A percentile compares a stretch with the other conserved stretches of the same genome.
These are phyloP conservation scores for Lampropteryx suffumata DNA, from an alignment of 2,888 invertebrate species.

Conservation along the genomic window DNA sequence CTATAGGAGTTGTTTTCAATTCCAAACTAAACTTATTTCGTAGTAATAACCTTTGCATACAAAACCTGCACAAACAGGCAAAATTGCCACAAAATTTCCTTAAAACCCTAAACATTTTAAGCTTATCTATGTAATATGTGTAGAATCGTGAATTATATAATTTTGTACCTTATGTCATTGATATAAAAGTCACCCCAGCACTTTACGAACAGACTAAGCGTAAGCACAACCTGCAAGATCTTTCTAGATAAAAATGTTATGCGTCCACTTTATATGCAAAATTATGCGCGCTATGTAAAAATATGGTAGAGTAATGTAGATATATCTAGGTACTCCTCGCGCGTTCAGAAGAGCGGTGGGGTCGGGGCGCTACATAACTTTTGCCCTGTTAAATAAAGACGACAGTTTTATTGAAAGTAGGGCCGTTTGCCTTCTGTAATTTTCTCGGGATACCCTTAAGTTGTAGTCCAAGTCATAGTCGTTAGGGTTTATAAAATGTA, in stretches of 20 bases:
- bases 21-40: too few species aligned
- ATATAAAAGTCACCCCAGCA: too few species aligned
- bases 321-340: conserved; percentile 12
- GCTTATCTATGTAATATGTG: too few species aligned
- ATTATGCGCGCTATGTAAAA: conserved; percentile 2
- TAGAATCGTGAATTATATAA: too few species aligned
- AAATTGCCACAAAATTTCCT: conserved; percentile 1
- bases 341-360: conserved; percentile 47
- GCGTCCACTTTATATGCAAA: conserved; percentile 32
- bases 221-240: conserved; percentile 1
- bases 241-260: conserved; percentile 11
- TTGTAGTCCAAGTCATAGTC: conserved; percentile 40
- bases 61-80: background rate
- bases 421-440: conserved; percentile 79
- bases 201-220: too few species aligned
- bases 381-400: conserved; percentile 79
- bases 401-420: conserved; percentile 82
- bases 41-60: background rate
- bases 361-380: conserved; percentile 61
- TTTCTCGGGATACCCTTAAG: conserved; percentile 69
- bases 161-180: too few species aligned
- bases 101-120: conserved; percentile 13
- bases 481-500: background rate
- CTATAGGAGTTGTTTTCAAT: too few species aligned
- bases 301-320: background rate